These are phyloP conservation scores for Struthidea cinerea DNA, from an alignment of 2,113 vertebrate species.

Conservation along the genomic window DNA sequence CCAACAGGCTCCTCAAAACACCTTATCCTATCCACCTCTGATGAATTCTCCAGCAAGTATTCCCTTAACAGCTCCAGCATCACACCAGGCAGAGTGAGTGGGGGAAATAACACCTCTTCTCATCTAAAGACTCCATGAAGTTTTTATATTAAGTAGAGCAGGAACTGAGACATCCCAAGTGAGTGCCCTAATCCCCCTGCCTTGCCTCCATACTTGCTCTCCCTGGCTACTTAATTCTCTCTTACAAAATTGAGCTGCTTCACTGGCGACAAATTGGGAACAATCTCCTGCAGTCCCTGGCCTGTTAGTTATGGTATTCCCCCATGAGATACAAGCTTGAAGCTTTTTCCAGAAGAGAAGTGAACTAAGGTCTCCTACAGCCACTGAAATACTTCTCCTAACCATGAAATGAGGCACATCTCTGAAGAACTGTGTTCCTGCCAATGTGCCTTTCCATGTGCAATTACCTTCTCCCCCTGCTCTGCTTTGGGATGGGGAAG, in stretches of 20 bases:
- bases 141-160: slow-evolving; percentile 33
- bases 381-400: neutral
- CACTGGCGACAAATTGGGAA: slow-evolving; percentile 16
- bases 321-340: neutral
- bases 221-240: slow-evolving; percentile 24
- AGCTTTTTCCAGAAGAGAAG: slow-evolving; percentile 14
- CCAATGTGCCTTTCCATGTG: slow-evolving; percentile 18
- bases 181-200: slow-evolving; percentile 33
- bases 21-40: neutral
- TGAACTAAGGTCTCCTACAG: slow-evolving; percentile 31
- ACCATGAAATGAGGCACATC: slow-evolving; percentile 40
- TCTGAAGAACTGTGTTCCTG: slow-evolving; percentile 35
- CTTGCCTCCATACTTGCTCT: neutral
- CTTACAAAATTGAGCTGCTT: slow-evolving; percentile 26
- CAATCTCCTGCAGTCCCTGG: neutral
- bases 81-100: neutral
- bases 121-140: neutral
- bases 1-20: neutral
- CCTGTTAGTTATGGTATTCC: slow-evolving; percentile 24
- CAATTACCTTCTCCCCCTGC: slow-evolving; percentile 34
- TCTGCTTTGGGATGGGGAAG: slow-evolving; percentile 43
- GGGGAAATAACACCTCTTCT: neutral
- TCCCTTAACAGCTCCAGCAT: neutral
- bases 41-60: neutral
- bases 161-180: slow-evolving; percentile 1